phyloP scores from a whole-genome alignment of 2,888 invertebrate species.

The Caenorhabditis sp. region DNA sequence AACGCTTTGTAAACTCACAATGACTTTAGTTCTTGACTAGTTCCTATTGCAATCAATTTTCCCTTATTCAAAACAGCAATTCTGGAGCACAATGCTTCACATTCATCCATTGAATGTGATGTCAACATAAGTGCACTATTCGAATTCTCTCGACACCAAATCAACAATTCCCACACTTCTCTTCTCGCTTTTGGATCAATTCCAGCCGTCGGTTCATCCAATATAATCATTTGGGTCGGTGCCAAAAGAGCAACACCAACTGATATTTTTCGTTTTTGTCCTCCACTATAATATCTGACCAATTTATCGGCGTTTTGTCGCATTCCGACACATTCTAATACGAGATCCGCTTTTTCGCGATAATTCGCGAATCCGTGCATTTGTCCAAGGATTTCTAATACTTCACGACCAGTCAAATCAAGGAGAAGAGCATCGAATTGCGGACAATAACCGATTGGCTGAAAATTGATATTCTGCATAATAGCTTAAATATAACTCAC shows the following conservation, averaged over 20 bases:
- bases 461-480: background rate
- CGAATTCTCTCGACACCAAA: conserved; percentile 42
- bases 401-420: conserved; percentile 65
- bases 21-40: conserved; percentile 64
- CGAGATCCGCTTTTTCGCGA: conserved; percentile 39
- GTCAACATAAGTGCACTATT: conserved; percentile 61
- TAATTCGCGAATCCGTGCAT: conserved; percentile 51
- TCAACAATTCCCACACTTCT: conserved; percentile 74
- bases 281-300: conserved; percentile 75
- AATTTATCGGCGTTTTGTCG: conserved; percentile 45
- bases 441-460: conserved; percentile 66
- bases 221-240: conserved; percentile 78
- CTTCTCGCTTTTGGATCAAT: conserved; percentile 77
- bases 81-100: conserved; percentile 66
- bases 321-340: conserved; percentile 52
- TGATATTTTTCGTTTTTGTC: conserved; percentile 83
- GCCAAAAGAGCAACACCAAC: conserved; percentile 82
- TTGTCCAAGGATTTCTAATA: conserved; percentile 55
- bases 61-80: conserved; percentile 68
- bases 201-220: conserved; percentile 74
- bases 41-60: conserved; percentile 64
- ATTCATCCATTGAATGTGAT: conserved; percentile 65
- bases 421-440: conserved; percentile 67
- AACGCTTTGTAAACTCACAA: conserved; percentile 45
- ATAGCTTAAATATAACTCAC: background rate